These are phyloP conservation scores for Ameiurus melas DNA, from an alignment of 2,113 vertebrate genomes.

Conservation along the genomic window DNA sequence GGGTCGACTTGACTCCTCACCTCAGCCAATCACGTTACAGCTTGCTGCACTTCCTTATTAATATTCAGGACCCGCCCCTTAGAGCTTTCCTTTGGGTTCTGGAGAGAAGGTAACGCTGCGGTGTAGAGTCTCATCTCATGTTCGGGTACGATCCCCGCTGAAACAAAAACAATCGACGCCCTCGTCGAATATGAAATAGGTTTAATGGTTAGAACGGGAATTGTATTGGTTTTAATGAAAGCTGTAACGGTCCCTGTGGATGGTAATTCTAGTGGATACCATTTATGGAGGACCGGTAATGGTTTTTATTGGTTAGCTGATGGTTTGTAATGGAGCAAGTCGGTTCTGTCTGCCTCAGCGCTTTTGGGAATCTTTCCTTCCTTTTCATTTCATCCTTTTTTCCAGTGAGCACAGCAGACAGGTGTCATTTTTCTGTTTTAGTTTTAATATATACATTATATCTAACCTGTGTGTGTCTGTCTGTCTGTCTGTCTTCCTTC, in stretches of 20 bases:
- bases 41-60: background rate
- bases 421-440: conserved; percentile 49
- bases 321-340: background rate
- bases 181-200: no score
- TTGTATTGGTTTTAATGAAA: no score
- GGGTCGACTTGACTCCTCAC: background rate
- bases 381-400: background rate
- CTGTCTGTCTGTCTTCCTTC: conserved; percentile 41
- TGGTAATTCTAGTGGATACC: no score
- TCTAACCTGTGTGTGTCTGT: conserved; percentile 2
- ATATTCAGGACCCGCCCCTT: background rate
- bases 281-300: no score
- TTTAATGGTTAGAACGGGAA: no score
- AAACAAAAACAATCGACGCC: no score
- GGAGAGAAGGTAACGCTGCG: background rate
- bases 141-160: background rate
- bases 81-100: background rate
- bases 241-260: no score
- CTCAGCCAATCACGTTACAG: background rate
- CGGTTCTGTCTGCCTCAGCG: background rate
- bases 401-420: background rate
- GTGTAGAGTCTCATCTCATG: background rate
- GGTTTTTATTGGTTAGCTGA: no score
- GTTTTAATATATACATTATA: conserved; percentile 5
- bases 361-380: background rate